phyloP scores from a whole-genome alignment of 1,140 invertebrate species.

The Hydropsyche tenuis region DNA sequence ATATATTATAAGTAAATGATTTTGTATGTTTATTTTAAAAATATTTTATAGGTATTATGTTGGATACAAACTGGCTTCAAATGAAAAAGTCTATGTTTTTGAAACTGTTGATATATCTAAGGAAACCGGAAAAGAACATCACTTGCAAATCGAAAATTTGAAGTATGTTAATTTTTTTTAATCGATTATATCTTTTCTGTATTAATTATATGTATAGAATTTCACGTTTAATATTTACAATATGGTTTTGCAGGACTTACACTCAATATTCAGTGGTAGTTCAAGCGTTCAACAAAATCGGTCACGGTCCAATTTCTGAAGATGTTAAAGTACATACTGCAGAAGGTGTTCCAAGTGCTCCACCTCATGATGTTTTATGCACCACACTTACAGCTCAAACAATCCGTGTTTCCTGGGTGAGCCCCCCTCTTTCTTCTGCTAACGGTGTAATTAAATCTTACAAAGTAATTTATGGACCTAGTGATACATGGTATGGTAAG shows the following conservation, averaged over 20 bases:
- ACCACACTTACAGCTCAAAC: constrained; percentile 92
- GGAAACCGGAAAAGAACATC: constrained; percentile 89
- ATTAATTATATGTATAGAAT: background rate
- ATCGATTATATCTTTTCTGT: background rate
- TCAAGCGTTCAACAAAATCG: constrained; percentile 94
- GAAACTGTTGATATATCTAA: constrained; percentile 92
- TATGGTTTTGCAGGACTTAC: constrained; percentile 77
- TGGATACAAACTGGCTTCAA: constrained; percentile 86
- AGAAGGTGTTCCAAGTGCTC: constrained; percentile 91
- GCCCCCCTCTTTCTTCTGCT: constrained; percentile 85
- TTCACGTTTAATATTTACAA: constrained; percentile 49
- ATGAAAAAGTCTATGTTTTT: constrained; percentile 89
- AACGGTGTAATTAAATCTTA: constrained; percentile 96
- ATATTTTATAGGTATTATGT: constrained; percentile 74
- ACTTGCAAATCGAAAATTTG: constrained; percentile 80
- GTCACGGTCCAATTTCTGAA: constrained; percentile 87
- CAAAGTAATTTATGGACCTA: constrained; percentile 94
- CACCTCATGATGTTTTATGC: constrained; percentile 89
- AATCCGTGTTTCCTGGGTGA: constrained; percentile 92
- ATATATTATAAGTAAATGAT: background rate
- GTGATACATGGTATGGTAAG: constrained; percentile 89
- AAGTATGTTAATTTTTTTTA: constrained; percentile 63
- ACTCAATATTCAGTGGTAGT: constrained; percentile 95
- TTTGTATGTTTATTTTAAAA: constrained; percentile 17
- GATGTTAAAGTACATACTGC: constrained; percentile 90